A percentile compares a stretch with the other conserved stretches of the same genome.
These are phyloP conservation scores for Ptilonorhynchus violaceus DNA, from an alignment of 2,113 vertebrate genomes.

Conservation along the genomic window DNA sequence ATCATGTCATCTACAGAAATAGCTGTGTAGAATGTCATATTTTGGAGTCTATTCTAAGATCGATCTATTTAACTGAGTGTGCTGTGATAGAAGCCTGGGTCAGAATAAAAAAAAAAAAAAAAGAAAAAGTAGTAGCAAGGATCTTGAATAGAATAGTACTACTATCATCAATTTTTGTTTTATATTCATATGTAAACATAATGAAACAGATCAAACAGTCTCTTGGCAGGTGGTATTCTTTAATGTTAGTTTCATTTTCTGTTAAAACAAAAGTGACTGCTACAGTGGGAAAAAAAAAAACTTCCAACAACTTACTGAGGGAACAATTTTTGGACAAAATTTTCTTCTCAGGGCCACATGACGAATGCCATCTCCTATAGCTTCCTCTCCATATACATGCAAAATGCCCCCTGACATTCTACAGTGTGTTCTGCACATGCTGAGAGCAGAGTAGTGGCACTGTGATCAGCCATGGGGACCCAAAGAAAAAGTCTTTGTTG, in stretches of 20 bases:
- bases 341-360: not conserved
- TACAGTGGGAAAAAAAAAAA: not conserved
- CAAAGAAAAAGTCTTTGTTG: not conserved
- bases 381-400: not conserved
- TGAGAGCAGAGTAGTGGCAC: not conserved
- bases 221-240: not conserved
- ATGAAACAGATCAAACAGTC: not conserved
- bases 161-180: not conserved
- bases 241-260: not conserved
- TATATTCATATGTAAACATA: not conserved
- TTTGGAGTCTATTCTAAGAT: not conserved
- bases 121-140: not conserved
- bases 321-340: not conserved
- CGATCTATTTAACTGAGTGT: not conserved
- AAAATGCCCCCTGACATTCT: not conserved
- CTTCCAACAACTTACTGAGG: not conserved
- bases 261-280: not conserved
- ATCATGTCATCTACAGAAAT: not conserved
- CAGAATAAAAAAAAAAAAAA: not conserved
- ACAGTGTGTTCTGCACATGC: not conserved
- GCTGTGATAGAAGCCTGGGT: not conserved
- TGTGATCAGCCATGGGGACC: not conserved
- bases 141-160: not conserved
- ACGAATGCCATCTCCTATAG: not conserved
- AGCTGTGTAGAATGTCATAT: not conserved